phyloP scores from a whole-genome alignment of 2,113 vertebrate genomes.

The Dissostichus mawsoni region DNA sequence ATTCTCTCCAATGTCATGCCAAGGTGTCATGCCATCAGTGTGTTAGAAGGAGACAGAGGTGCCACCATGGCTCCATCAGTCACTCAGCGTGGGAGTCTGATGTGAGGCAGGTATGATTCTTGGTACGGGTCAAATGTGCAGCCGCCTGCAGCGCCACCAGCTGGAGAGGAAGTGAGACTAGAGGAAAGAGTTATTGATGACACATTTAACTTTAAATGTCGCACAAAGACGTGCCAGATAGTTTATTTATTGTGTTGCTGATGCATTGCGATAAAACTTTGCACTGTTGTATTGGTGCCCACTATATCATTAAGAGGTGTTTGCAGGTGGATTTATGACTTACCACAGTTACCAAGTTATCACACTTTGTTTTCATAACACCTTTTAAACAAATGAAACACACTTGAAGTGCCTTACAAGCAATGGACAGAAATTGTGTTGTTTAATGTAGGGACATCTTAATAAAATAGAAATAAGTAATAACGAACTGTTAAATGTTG shows the following conservation, averaged over 20 bases:
- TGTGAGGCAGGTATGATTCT: background rate
- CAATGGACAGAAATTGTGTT: too few species aligned
- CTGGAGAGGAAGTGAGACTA: conserved; percentile 1
- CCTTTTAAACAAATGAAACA: too few species aligned
- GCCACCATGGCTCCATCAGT: conserved; percentile 12
- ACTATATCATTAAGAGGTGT: too few species aligned
- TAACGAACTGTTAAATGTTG: too few species aligned
- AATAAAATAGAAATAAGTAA: too few species aligned
- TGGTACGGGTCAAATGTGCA: background rate
- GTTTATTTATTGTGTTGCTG: background rate
- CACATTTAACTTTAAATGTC: background rate
- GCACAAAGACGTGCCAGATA: background rate
- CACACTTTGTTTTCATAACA: too few species aligned
- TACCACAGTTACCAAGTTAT: too few species aligned
- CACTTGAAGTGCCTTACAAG: too few species aligned
- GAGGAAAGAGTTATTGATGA: background rate
- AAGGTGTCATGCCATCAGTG: conserved; percentile 20
- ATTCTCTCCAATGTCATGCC: conserved; percentile 18
- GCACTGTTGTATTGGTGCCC: background rate
- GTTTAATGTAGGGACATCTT: too few species aligned
- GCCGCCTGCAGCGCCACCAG: conserved; percentile 22
- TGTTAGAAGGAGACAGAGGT: conserved; percentile 2
- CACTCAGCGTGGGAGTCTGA: conserved; percentile 7
- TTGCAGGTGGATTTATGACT: too few species aligned
- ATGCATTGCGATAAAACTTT: background rate